These are phyloP conservation scores for Corythornis vintsioides DNA, from an alignment of 2,113 vertebrate genomes.

Conservation along the genomic window DNA sequence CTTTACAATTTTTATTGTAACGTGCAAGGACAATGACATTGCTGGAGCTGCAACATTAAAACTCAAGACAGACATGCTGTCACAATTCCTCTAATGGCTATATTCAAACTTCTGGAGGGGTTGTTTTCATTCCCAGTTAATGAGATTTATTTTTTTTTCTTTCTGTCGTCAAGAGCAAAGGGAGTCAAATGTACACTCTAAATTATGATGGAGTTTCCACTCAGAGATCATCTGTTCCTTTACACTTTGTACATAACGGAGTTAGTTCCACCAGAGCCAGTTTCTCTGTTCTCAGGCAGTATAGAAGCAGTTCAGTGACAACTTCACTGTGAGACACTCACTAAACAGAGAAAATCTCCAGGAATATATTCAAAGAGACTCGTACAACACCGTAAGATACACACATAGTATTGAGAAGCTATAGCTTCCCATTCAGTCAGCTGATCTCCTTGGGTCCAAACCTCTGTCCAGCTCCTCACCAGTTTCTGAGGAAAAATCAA, in stretches of 20 bases:
- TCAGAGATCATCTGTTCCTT: neutral
- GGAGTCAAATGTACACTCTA: neutral
- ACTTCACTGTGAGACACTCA: neutral
- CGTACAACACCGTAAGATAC: rapidly evolving
- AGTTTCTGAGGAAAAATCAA: neutral
- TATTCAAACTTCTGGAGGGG: neutral
- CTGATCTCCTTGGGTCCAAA: neutral
- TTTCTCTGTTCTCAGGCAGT: neutral
- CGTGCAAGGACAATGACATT: neutral
- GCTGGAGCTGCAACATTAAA: neutral
- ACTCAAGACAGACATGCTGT: neutral
- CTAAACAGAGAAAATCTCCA: neutral
- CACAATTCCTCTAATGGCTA: neutral
- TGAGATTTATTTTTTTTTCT: neutral
- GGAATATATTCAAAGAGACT: neutral
- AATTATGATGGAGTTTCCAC: neutral
- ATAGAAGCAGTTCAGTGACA: neutral
- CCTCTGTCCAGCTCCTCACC: neutral
- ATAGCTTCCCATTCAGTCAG: neutral
- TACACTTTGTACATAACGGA: neutral
- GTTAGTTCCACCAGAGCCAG: neutral
- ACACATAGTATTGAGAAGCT: neutral
- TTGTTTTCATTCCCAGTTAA: neutral
- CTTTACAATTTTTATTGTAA: neutral
- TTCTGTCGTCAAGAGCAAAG: neutral